A percentile compares a stretch with the other conserved stretches of the same genome.
These are phyloP conservation scores for Isichthys henryi DNA, from an alignment of 2,113 vertebrate species.

Conservation along the genomic window DNA sequence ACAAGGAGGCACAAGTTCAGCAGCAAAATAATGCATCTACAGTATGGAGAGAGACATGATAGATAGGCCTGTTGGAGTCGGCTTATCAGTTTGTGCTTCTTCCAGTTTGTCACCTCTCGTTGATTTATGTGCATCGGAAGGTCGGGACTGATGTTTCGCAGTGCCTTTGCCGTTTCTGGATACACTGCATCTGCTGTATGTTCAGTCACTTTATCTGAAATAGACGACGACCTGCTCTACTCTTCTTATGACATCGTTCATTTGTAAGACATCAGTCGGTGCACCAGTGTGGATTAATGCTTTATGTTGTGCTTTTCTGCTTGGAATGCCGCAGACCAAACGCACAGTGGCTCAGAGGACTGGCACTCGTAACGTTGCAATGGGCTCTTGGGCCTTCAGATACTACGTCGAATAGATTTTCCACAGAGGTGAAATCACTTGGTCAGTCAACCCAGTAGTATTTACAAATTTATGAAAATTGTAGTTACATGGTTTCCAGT, in stretches of 20 bases:
- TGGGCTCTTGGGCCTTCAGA: neutral
- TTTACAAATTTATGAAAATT: neutral
- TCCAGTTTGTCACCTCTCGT: neutral
- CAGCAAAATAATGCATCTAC: neutral
- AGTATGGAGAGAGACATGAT: conserved; percentile 10
- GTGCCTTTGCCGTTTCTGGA: neutral
- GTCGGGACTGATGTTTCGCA: neutral
- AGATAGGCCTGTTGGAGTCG: neutral
- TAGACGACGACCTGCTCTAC: neutral
- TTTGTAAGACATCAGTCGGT: neutral
- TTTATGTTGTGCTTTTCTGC: neutral
- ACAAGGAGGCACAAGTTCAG: neutral
- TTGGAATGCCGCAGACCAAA: neutral
- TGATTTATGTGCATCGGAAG: conserved; percentile 9
- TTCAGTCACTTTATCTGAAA: neutral
- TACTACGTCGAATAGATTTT: neutral
- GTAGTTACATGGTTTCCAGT: neutral
- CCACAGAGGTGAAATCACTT: neutral
- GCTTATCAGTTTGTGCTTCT: neutral
- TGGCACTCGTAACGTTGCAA: neutral
- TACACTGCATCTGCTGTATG: neutral
- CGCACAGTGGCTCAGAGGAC: neutral
- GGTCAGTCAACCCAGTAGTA: neutral
- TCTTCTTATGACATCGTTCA: conserved; percentile 4
- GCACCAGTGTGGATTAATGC: conserved; percentile 7